These are phyloP conservation scores for Acrobasis repandana DNA, from an alignment of 2,888 invertebrate species.

Conservation along the genomic window DNA sequence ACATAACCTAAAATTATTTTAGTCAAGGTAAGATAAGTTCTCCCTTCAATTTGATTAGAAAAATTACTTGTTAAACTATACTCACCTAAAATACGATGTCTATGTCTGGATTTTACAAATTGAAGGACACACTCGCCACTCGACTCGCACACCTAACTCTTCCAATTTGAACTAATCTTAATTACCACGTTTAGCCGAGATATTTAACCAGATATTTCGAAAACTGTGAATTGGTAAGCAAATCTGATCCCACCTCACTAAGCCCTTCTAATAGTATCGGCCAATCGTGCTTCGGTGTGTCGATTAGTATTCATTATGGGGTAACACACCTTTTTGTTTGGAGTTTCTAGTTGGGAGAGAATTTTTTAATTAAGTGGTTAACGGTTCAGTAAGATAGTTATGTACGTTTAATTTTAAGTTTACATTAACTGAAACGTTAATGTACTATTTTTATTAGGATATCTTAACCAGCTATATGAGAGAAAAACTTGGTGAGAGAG, in stretches of 20 bases:
- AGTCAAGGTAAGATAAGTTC: too few relatives aligned
- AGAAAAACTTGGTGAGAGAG: too few relatives aligned
- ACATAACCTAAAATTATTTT: too few relatives aligned
- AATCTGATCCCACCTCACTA: constrained; percentile 1
- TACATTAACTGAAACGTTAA: not conserved
- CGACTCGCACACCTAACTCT: not conserved
- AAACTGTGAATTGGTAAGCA: constrained; percentile 18
- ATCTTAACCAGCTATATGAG: too few relatives aligned
- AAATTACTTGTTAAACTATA: too few relatives aligned
- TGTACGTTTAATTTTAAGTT: not conserved
- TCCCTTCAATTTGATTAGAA: too few relatives aligned
- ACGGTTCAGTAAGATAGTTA: not conserved
- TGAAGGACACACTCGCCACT: not conserved
- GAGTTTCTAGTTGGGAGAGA: not conserved
- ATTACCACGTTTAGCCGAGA: not conserved
- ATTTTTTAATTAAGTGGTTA: constrained; percentile 3
- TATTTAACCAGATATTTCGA: constrained; percentile 14
- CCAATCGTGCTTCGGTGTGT: constrained; percentile 4
- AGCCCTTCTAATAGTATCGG: constrained; percentile 4
- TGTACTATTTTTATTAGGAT: not conserved
- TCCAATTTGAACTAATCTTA: not conserved
- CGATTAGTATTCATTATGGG: constrained; percentile 21
- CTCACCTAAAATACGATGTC: too few relatives aligned
- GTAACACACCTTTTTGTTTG: constrained; percentile 3
- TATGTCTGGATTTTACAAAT: too few relatives aligned